These are phyloP conservation scores for Bucco capensis DNA, from an alignment of 2,113 vertebrate species.

Conservation along the genomic window DNA sequence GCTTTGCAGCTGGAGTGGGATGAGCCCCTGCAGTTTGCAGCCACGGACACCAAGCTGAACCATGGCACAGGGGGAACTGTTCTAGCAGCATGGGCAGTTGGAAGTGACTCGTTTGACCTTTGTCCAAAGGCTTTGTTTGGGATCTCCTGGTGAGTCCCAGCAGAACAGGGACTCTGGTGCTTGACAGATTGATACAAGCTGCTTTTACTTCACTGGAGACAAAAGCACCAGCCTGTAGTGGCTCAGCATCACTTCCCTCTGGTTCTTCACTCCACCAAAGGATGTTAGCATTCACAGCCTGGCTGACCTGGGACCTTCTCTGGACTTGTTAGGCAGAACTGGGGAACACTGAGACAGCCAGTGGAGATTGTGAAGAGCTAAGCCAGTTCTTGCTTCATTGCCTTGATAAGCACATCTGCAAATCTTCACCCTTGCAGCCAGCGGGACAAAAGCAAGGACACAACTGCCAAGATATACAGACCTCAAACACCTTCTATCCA, in stretches of 20 bases:
- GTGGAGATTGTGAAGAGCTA: not conserved
- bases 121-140: not conserved
- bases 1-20: accelerated
- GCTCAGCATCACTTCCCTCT: not conserved
- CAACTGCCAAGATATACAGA: not conserved
- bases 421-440: not conserved
- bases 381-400: not conserved
- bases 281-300: not conserved
- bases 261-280: not conserved
- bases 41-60: not conserved
- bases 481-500: not conserved
- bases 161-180: not conserved
- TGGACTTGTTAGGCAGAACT: not conserved
- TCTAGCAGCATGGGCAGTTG: not conserved
- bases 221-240: not conserved
- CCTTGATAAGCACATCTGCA: not conserved
- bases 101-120: not conserved
- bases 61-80: not conserved
- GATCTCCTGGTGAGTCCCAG: not conserved
- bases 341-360: not conserved
- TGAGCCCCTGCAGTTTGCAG: not conserved
- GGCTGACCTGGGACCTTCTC: not conserved
- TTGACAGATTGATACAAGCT: not conserved
- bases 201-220: not conserved
- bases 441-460: not conserved